Conservation (phyloP, 2,888 invertebrate species). For the Drosophila hamatofila region DNA sequence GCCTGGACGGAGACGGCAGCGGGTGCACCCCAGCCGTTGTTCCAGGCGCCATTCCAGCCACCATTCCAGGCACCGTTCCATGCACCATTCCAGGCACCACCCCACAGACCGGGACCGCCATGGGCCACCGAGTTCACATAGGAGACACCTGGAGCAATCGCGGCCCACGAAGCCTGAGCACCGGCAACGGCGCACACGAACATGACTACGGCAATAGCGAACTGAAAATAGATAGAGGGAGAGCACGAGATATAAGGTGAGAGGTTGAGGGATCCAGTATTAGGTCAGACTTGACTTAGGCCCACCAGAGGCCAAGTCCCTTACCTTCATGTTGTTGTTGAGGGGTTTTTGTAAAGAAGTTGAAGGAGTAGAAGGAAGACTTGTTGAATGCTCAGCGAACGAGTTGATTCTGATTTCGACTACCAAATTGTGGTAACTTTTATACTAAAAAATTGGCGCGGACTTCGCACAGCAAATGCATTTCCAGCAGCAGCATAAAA, state of each 20-base stretch:
- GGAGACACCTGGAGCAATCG: slow-evolving; percentile 77
- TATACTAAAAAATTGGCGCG: slow-evolving; percentile 79
- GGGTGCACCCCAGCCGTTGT: slow-evolving; percentile 70
- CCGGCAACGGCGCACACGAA: slow-evolving; percentile 83
- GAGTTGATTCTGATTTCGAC: slow-evolving; percentile 84
- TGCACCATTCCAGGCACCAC: slow-evolving; percentile 62
- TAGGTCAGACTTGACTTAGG: background rate
- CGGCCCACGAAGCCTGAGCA: slow-evolving; percentile 83
- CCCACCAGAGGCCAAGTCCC: background rate
- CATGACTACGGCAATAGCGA: slow-evolving; percentile 84
- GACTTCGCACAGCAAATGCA: slow-evolving; percentile 49
- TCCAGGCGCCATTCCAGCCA: slow-evolving; percentile 71
- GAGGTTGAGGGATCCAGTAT: background rate
- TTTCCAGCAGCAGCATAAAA: slow-evolving; percentile 41
- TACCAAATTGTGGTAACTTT: slow-evolving; percentile 83
- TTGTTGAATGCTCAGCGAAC: slow-evolving; percentile 84
- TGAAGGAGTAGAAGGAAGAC: slow-evolving; percentile 70
- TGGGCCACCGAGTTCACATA: slow-evolving; percentile 79
- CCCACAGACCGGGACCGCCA: slow-evolving; percentile 70
- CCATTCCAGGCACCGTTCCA: slow-evolving; percentile 73
- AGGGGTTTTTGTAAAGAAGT: slow-evolving; percentile 59
- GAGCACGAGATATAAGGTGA: background rate
- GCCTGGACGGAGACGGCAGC: slow-evolving; percentile 75
- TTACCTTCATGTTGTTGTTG: slow-evolving; percentile 84
- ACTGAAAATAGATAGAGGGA: slow-evolving; percentile 58